These are phyloP conservation scores for Eriosoma lanigerum DNA, from an alignment of 1,140 invertebrate genomes.

Conservation along the genomic window DNA sequence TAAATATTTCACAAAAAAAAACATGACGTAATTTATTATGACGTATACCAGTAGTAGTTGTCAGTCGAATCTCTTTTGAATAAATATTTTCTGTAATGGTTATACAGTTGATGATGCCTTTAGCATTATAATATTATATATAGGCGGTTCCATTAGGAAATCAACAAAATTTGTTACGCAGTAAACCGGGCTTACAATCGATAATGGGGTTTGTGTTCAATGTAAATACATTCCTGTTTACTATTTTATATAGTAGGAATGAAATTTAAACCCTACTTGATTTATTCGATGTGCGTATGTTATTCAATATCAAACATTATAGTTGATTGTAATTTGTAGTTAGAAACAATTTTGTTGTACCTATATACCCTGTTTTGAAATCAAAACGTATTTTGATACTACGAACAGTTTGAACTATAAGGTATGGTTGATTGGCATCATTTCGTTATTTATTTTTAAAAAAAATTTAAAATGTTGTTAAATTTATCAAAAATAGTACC, in stretches of 20 bases:
- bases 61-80: not conserved
- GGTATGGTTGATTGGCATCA: too few species aligned
- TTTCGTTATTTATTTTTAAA: too few species aligned
- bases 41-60: too few species aligned
- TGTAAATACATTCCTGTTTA: conserved; percentile 5
- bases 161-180: not conserved
- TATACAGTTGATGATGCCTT: too few species aligned
- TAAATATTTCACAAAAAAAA: too few species aligned
- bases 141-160: not conserved
- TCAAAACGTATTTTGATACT: too few species aligned
- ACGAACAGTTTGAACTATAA: too few species aligned
- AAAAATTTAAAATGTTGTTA: too few species aligned
- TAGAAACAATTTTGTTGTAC: not conserved
- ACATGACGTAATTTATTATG: too few species aligned
- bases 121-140: too few species aligned
- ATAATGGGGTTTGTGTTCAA: not conserved
- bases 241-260: conserved; percentile 1
- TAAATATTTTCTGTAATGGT: not conserved
- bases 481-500: not conserved
- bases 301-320: not conserved
- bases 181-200: not conserved
- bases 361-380: too few species aligned
- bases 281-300: not conserved
- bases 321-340: not conserved
- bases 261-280: conserved; percentile 15